Base-by-base conservation (phyloP, 30 jellyfish, hydroid and myxozoan genomes). In the Sanderia malayensis region DNA sequence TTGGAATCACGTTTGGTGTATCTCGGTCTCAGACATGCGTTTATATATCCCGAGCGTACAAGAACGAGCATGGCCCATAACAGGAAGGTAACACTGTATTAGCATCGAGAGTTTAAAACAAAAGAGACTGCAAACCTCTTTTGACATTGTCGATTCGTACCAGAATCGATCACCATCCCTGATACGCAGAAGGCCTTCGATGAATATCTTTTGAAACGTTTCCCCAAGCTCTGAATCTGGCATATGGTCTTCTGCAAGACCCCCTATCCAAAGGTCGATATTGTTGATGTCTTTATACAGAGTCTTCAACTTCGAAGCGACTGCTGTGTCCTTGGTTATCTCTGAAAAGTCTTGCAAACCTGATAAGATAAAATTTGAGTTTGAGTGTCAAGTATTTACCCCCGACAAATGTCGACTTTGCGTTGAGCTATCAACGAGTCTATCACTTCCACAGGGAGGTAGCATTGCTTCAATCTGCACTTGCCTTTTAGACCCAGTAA, bases 181-280 rank as follows among this genome's bases (percentile, higher is more conserved):
- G 1, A 92, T 55, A 7, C 95, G 72, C 31, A 80, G 66, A 31
- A 92, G 71, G n/a, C 86, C 93, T 46, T 92, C 96, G 10, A 65
- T 34, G 58, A 92, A 76, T 18, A 92, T 92, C 45, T 31, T 55
- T 28, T 80, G 96, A 62, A 92, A 92, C 0, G 98, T 92, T 75
- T 80, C 95, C 11, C 98, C 98, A 37, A 92, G 93, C 58, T 92
- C 98, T 0, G 98, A 92, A 17, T 83, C 88, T 28, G 19, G 31
- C 58, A 66, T 77, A 49, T 92, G 98, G 55, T 92, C 96, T 45
- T 92, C 98, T 26, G 96, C 96, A 28, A 92, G 67, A 2, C 98
- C 98, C 17, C 98, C 98, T 8, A 85, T 96, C 98, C 98, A 92
- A 25, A 92, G 58, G 74, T 92, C 98, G 32, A 92, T 84, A 75